These are phyloP conservation scores for Hydrolagus affinis DNA, from an alignment of 2,113 vertebrate species.

Conservation along the genomic window DNA sequence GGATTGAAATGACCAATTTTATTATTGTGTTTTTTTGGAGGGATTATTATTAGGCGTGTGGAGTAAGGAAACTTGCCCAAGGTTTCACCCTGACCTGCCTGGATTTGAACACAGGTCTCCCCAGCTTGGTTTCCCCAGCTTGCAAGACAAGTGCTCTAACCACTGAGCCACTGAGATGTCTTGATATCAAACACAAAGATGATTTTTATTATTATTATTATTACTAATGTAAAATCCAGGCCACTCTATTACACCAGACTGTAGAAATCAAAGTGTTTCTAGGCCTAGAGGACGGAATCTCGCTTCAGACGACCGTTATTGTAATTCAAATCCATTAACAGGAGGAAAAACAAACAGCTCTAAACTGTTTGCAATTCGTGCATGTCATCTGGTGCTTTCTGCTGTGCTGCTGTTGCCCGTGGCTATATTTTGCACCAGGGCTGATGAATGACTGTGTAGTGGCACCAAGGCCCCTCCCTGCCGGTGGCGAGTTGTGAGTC, in stretches of 20 bases:
- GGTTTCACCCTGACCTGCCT: too few relatives aligned
- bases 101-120: too few relatives aligned
- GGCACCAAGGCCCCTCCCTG: neutral
- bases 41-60: too few relatives aligned
- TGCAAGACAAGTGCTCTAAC: too few relatives aligned
- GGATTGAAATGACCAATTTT: too few relatives aligned
- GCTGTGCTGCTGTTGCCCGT: constrained; percentile 8
- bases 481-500: constrained; percentile 8
- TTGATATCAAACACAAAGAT: too few relatives aligned
- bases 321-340: neutral
- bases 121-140: too few relatives aligned
- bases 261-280: neutral
- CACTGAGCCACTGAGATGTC: too few relatives aligned
- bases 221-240: neutral
- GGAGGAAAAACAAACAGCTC: neutral
- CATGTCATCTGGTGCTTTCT: constrained; percentile 21
- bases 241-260: neutral
- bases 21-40: too few relatives aligned
- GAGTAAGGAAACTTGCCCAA: too few relatives aligned
- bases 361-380: constrained; percentile 27
- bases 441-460: constrained; percentile 18
- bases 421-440: neutral
- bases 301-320: neutral
- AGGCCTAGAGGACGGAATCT: neutral
- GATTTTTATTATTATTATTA: too few relatives aligned